Evolutionary conservation across 2,888 invertebrate genomes (phyloP).

Genomic region (Pelosia muscerda): DNA sequence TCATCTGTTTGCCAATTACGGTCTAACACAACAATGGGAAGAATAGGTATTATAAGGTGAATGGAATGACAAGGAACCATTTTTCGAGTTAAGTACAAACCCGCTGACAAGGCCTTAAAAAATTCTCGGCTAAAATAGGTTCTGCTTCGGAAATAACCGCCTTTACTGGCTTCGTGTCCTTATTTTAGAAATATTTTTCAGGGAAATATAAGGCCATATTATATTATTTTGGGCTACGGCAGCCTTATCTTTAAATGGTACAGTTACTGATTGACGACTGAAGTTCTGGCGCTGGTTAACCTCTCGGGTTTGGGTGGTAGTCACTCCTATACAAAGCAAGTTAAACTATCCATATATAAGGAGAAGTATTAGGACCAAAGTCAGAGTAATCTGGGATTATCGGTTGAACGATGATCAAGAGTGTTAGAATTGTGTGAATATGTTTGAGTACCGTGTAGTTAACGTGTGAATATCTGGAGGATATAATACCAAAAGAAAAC

Average conservation of each 20-base stretch:
- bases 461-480: no score
- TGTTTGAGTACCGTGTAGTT: neutral
- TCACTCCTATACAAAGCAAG: neutral
- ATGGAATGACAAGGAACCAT: neutral
- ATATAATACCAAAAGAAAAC: neutral
- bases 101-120: neutral
- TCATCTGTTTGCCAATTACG: slow-evolving; percentile 4
- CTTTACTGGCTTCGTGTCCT: neutral
- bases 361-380: no score
- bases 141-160: neutral
- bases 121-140: neutral
- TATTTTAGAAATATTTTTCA: neutral
- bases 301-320: neutral
- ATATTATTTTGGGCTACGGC: neutral
- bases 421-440: no score
- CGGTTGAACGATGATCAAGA: no score
- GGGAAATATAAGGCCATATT: neutral
- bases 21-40: slow-evolving; percentile 1
- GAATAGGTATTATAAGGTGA: slow-evolving; percentile 1
- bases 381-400: no score
- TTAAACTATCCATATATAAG: neutral
- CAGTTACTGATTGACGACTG: no score
- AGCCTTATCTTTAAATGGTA: neutral
- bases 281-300: neutral
- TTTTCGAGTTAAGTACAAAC: slow-evolving; percentile 1